Base-by-base conservation (phyloP, 2,888 invertebrate species). In the Luperina testacea region DNA sequence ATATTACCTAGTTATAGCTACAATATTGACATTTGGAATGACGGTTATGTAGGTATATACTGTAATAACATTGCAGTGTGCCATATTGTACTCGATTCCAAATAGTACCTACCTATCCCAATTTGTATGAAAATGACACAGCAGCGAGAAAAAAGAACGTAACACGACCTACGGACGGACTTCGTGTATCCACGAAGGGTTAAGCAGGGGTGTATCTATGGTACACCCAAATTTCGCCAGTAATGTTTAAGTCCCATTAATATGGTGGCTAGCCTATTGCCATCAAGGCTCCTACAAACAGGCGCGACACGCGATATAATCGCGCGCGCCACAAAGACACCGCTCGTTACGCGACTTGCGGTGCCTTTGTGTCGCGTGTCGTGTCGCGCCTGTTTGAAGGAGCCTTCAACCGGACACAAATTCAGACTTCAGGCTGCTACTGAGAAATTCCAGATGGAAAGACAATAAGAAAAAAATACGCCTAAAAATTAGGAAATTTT, bases 21-120 rank as follows among this genome's bases (percentile, higher is more conserved):
- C 51, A 68, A 78, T 38, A 63, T 71, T 79, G 67, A 61, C 80
- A 84, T 53, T 79, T 59, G n/a, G 20, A 64, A n/a, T 79, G 80
- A 63, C 63, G n/a, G n/a, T 51, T 80, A n/a, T n/a, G n/a, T n/a
- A 70, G 7, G 27, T 51, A 51, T 4, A 13, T 51, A n/a, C n/a
- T 51, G 11, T 27, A 69, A 48, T 48, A 78, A 59, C 13, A 59
- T 65, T 24, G 42, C 24, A 53, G 24, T 32, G 48, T 17, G 48
- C 7, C 17, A 17, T 83, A 51, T 15, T 38, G 7, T 32, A 32
- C 9, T 59, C 32, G 20, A 70, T 70, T 70, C 20, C 0, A 7
- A 70, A 69, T 69, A 48, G 38, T 38, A 38, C 4, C 3, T 5
- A 38, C 38, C 38, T 45, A 42, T 42, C 15, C 3, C 11, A 76